Evolutionary conservation across 2,113 vertebrate species (phyloP).

Genomic region (Nipponia nippon): DNA sequence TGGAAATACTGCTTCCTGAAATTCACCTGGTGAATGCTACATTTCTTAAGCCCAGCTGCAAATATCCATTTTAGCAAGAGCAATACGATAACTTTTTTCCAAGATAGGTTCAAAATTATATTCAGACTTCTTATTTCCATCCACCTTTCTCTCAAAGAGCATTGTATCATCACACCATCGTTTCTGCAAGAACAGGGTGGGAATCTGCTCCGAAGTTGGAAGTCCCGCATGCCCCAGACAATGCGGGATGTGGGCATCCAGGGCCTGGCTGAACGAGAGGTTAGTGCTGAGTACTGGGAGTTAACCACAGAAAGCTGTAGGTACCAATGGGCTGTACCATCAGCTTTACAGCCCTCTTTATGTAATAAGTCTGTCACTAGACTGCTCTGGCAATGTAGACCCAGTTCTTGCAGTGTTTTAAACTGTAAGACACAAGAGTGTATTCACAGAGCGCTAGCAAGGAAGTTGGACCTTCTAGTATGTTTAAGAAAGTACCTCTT

Average conservation of each 20-base stretch:
- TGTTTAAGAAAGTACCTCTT: neutral
- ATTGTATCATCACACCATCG: neutral
- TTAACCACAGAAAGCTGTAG: neutral
- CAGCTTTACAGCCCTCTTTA: neutral
- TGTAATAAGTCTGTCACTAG: neutral
- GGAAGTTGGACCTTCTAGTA: neutral
- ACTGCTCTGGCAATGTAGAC: neutral
- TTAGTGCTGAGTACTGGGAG: neutral
- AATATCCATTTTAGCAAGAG: neutral
- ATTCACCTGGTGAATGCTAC: neutral
- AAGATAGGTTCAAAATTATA: neutral
- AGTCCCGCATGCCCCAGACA: neutral
- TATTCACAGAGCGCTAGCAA: neutral
- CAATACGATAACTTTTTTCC: neutral
- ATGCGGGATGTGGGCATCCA: neutral
- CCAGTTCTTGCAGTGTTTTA: neutral
- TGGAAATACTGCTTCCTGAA: neutral
- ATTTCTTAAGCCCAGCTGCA: neutral
- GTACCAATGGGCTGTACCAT: neutral
- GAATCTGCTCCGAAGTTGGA: neutral
- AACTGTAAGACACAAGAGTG: neutral
- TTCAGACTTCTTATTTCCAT: neutral
- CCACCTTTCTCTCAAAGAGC: neutral
- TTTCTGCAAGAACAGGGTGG: neutral
- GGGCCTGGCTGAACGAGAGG: neutral